phyloP scores from a whole-genome alignment of 2,888 invertebrate species.

The Tetropium fuscum region DNA sequence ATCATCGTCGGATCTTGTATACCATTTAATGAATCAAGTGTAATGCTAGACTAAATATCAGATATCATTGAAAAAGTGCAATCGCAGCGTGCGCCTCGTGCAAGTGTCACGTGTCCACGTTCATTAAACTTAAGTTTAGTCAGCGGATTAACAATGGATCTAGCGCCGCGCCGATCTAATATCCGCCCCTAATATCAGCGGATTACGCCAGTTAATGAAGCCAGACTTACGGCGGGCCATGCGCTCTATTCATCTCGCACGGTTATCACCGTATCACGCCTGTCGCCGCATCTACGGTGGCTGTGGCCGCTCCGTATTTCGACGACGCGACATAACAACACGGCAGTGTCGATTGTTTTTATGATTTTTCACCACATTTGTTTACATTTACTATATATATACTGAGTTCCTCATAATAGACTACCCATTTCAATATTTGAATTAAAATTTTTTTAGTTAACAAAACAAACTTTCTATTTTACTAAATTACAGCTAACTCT shows the following conservation, averaged over 20 bases:
- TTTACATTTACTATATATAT: too few species aligned
- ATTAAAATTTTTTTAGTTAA: too few species aligned
- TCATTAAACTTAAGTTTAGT: slow-evolving; percentile 60
- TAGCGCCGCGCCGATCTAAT: too few species aligned
- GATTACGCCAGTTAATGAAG: slow-evolving; percentile 60
- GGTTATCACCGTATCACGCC: slow-evolving; percentile 39
- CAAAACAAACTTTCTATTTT: too few species aligned
- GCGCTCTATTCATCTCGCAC: slow-evolving; percentile 39
- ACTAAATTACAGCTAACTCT: too few species aligned
- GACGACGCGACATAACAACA: too few species aligned
- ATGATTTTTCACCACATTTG: too few species aligned
- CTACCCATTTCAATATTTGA: too few species aligned
- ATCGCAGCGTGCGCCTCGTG: slow-evolving; percentile 42
- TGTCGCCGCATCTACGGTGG: too few species aligned
- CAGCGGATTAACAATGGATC: slow-evolving; percentile 52
- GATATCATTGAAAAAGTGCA: slow-evolving; percentile 49
- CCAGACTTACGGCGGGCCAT: slow-evolving; percentile 50
- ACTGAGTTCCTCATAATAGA: too few species aligned
- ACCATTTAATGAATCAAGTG: slow-evolving; percentile 46
- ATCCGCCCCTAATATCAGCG: slow-evolving; percentile 58
- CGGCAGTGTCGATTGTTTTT: too few species aligned
- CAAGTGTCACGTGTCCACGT: slow-evolving; percentile 56
- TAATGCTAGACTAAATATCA: slow-evolving; percentile 44
- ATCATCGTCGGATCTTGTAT: slow-evolving; percentile 31
- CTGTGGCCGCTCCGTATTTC: too few species aligned